Base-by-base conservation (phyloP, 2,113 vertebrate species). In the Lepisosteus osseus region DNA sequence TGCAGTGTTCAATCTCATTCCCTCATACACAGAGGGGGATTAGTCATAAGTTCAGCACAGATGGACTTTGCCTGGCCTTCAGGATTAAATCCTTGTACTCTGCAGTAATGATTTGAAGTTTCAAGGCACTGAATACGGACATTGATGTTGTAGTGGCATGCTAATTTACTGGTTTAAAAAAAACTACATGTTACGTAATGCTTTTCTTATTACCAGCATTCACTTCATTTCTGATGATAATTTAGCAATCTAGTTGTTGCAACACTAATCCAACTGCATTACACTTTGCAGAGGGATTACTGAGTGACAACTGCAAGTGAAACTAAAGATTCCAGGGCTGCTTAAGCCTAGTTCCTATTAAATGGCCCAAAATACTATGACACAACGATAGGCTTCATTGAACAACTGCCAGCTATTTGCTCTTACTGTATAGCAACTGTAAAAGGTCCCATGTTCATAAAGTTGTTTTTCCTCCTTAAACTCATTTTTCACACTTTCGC, bases 241-340 rank as follows among this genome's bases (percentile, higher is more conserved):
- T 90, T 88, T 17, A 41, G 65, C 64, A 74, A 88, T 80, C 57
- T 79, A 76, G 65, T 51, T 65, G 13, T 72, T 72, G 44, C 72
- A 67, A 73, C 77, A 76, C 65, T 82, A 79, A 81, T 87, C 82
- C 79, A 54, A 84, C 74, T 68, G 73, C 54, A 51, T 76, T 71
- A 68, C 73, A 70, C 73, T 43, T 71, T 73, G 77, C 78, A 77
- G 80, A 79, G 73, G 70, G 78, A 85, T 86, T 83, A 85, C 82
- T 78, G 85, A 79, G 85, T 68, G 78, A 86, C 89, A 86, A 85
- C 80, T 85, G 86, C 85, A 86, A 88, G 84, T 85, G 88, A 89
- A 87, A 88, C 80, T 84, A 78, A 85, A 87, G 86, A 87, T 87
- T 86, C 86, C 85, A 89, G 83, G 85, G 86, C 84, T 71, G 78